phyloP scores from a whole-genome alignment of 2,888 invertebrate genomes.

The Rotaria sp. region DNA sequence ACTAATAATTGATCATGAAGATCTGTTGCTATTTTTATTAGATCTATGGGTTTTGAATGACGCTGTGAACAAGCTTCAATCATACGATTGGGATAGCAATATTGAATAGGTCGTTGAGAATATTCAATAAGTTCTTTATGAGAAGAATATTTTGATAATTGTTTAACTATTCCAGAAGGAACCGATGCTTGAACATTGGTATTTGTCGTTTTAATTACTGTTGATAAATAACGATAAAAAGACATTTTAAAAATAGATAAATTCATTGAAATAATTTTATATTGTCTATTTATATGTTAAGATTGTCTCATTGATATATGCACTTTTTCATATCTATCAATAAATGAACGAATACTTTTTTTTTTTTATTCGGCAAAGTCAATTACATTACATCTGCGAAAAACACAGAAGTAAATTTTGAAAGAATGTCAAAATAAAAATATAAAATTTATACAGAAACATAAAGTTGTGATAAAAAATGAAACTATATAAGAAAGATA shows the following conservation, averaged over 20 bases:
- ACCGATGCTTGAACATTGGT: not conserved
- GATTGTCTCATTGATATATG: too few species aligned
- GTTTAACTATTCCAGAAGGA: not conserved
- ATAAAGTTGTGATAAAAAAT: too few species aligned
- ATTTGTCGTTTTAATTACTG: not conserved
- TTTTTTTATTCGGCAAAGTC: too few species aligned
- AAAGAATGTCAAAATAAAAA: too few species aligned
- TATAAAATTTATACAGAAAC: too few species aligned
- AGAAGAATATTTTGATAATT: conserved; percentile 15
- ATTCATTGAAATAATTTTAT: too few species aligned
- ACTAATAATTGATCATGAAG: conserved; percentile 1
- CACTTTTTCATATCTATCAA: too few species aligned
- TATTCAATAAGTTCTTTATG: not conserved
- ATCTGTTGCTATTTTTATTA: not conserved
- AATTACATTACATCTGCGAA: too few species aligned
- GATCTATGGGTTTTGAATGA: not conserved
- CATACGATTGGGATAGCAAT: not conserved
- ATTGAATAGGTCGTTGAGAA: not conserved
- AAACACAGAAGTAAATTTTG: too few species aligned
- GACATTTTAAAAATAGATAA: not conserved
- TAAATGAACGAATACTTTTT: too few species aligned
- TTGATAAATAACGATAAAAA: not conserved
- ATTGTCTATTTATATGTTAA: too few species aligned
- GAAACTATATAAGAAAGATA: too few species aligned
- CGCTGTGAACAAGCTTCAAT: not conserved